Base-by-base conservation (phyloP, 2,888 invertebrate genomes). In the Eupithecia centaureata region DNA sequence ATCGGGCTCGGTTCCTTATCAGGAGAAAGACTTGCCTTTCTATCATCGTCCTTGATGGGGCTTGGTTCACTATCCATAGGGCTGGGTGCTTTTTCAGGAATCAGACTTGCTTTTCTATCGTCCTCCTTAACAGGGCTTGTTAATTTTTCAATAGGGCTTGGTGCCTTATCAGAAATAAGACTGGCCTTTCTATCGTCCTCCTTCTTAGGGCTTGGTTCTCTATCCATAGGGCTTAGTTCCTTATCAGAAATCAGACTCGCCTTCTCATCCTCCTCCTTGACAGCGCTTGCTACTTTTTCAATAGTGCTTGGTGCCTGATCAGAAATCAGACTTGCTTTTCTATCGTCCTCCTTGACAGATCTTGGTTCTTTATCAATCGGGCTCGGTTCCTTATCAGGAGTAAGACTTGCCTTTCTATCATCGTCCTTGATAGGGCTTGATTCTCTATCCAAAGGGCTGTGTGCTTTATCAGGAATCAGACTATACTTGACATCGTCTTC, bases 261-360 rank as follows among this genome's bases (percentile, higher is more conserved):
- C 25, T 13, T 47, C 28, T 15, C 27, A 18, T 51, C 59, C 3
- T 69, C 68, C 4, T 60, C 33, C 35, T 59, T 33, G n/a, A 51
- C 32, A 57, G 32, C 60, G 30, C 59, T 66, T 2, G 25, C 33
- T 22, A 35, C 38, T 13, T 61, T 61, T 12, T 61, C 42, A 0
- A 58, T 30, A 0, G 72, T 72, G 56, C 67, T 75, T 0, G 70
- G 64, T 7, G 54, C 72, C 13, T 73, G 75, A 7, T 72, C 59
- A 15, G n/a, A 22, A 0, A 27, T 38, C 0, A 38, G 32, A 30
- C 70, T 72, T 3, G 67, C 22, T 8, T 58, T 54, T 64, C 65
- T 77, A 71, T 51, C 70, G n/a, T 59, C 59, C 5, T 25, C 32
- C 1, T 68, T 68, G 0, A 65, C 62, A 1, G 30, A 60, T 30